These are phyloP conservation scores for Acrossocheilus fasciatus DNA, from an alignment of 2,797 vertebrate species.

Conservation along the genomic window DNA sequence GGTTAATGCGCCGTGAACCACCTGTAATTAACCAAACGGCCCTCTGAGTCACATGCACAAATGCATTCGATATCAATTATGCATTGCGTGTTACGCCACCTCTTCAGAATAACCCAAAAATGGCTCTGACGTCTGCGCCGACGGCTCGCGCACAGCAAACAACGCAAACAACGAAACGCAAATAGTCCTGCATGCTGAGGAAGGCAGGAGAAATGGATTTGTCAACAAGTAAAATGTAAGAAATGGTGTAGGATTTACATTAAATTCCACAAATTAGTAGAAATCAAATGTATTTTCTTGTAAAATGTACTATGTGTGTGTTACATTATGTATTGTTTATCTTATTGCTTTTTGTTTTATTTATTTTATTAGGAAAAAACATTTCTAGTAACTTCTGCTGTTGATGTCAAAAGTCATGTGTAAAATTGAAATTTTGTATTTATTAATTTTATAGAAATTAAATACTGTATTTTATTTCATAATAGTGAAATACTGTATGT, in stretches of 20 bases:
- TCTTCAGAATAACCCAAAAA: background rate
- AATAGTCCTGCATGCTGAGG: background rate
- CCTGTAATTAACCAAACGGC: background rate
- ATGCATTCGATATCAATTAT: background rate
- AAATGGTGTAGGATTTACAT: background rate
- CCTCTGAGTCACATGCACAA: background rate
- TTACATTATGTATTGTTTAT: background rate
- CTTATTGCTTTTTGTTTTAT: background rate
- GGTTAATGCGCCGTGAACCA: background rate
- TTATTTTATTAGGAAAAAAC: background rate
- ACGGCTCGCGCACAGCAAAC: background rate
- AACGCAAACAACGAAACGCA: no score
- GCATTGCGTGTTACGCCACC: background rate
- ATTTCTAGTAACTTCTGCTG: background rate
- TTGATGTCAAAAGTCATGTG: background rate
- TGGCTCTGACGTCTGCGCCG: background rate
- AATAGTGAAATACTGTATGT: background rate
- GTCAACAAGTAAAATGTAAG: background rate
- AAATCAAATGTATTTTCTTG: background rate
- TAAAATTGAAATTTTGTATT: background rate
- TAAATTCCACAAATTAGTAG: background rate
- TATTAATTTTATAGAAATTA: no score
- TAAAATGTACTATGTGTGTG: background rate
- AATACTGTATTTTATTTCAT: no score
- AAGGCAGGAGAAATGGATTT: background rate